Base-by-base conservation (phyloP, 2,888 invertebrate genomes). In the Tillus elongatus region DNA sequence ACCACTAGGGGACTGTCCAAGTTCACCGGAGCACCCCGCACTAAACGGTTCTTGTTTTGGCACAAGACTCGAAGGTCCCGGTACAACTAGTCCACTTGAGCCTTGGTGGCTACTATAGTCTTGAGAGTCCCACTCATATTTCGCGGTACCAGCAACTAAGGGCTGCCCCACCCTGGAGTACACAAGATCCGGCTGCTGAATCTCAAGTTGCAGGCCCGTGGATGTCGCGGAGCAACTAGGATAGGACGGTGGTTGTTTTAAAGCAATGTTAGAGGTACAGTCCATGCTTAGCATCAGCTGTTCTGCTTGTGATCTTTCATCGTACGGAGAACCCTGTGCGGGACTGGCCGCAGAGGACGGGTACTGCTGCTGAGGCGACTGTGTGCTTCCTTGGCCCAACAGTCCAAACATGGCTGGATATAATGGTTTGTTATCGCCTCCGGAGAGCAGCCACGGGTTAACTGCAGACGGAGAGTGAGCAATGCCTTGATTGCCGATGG, bases 401-500 rank as follows among this genome's bases (percentile, higher is more conserved):
- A 78, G 63, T 30, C 73, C 71, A 52, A 77, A 77, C 66, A 77
- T 72, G n/a, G 71, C 68, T 3, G 76, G 77, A 51, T 74, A 75
- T 38, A 79, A 67, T 3, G 76, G 73, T 56, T 79, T 77, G 24
- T 19, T 19, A 52, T 79, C 77, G 19, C 77, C 75, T 47, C 74
- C 74, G 13, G 77, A 82, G 43, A 86, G 70, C 52, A 82, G 75
- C 82, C 80, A 88, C 62, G 74, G 84, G 54, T 70, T 77, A 53
- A 77, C 71, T 1, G 75, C 63, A 39, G 70, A 68, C 49, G 78
- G 72, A 49, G 77, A 71, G 65, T 70, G 73, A 2, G 61, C 60
- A 50, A 66, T 60, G 13, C 49, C 39, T 44, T 71, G 60, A 19
- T 62, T 58, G 24, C 60, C 61, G 35, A 68, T 58, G 40, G 69